phyloP scores from a whole-genome alignment of 2,888 invertebrate genomes.

The Spodoptera littoralis region DNA sequence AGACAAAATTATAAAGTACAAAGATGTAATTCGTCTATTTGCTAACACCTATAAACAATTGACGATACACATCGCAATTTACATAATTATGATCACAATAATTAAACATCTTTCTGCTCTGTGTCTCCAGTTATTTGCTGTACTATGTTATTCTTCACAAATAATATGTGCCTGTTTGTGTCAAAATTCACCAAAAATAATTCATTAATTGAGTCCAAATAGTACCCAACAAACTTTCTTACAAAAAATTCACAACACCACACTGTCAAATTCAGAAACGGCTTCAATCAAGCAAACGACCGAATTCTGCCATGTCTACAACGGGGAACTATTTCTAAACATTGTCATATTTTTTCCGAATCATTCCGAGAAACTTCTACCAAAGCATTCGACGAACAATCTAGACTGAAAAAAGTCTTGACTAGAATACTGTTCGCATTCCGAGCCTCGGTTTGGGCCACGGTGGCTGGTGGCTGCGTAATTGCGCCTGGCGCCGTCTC shows the following conservation, averaged over 20 bases:
- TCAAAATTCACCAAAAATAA: too few species aligned
- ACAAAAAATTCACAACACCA: neutral
- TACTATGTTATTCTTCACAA: too few species aligned
- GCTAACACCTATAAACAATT: too few species aligned
- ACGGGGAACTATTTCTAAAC: constrained; percentile 36
- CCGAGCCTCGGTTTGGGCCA: constrained; percentile 61
- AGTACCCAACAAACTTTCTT: too few species aligned
- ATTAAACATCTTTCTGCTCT: too few species aligned
- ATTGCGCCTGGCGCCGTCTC: constrained; percentile 87
- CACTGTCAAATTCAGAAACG: neutral
- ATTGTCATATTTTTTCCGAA: constrained; percentile 46
- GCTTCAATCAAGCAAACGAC: neutral
- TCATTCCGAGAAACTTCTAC: constrained; percentile 64
- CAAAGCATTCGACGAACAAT: constrained; percentile 66
- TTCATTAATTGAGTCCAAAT: too few species aligned
- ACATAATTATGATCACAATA: too few species aligned
- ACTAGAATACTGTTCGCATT: constrained; percentile 69
- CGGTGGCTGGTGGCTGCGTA: constrained; percentile 72
- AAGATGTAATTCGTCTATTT: too few species aligned
- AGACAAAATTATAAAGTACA: too few species aligned
- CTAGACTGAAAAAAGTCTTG: constrained; percentile 71
- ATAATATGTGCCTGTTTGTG: too few species aligned
- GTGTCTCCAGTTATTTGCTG: too few species aligned
- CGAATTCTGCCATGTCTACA: constrained; percentile 20
- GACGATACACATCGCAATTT: too few species aligned